Conservation (phyloP, 2,113 vertebrate genomes). For the Ailurus styani region DNA sequence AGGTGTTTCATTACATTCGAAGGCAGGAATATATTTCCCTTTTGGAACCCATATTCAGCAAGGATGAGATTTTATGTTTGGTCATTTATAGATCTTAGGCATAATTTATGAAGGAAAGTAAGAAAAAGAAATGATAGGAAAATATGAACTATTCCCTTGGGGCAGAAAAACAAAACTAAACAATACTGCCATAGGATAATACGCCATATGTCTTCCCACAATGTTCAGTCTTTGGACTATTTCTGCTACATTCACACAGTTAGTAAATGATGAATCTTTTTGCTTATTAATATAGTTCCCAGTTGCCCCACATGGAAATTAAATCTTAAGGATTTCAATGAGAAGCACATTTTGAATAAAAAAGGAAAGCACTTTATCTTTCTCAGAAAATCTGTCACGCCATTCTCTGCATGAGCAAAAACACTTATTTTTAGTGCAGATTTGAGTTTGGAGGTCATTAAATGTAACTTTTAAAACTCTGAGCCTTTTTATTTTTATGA, state of each 20-base stretch:
- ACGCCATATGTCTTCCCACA: not conserved
- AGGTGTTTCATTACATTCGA: not conserved
- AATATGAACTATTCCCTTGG: not conserved
- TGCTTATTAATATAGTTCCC: not conserved
- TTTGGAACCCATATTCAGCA: not conserved
- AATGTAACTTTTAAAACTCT: not conserved
- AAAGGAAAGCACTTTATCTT: slow-evolving; percentile 15
- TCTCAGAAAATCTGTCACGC: not conserved
- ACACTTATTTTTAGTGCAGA: not conserved
- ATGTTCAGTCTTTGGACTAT: not conserved
- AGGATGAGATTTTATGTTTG: not conserved
- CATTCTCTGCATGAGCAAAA: not conserved
- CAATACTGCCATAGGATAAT: not conserved
- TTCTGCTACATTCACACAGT: not conserved
- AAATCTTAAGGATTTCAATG: slow-evolving; percentile 6
- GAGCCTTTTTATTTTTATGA: slow-evolving; percentile 13
- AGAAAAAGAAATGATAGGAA: not conserved
- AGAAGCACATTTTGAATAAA: slow-evolving; percentile 34
- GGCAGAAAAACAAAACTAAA: not conserved
- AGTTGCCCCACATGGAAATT: not conserved
- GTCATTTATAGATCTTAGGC: not conserved
- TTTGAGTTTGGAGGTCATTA: slow-evolving; percentile 2
- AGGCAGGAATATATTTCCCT: not conserved
- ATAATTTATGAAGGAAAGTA: not conserved
- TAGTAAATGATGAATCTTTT: not conserved